Conservation (phyloP, 2,797 vertebrate species). For the Malurus leucopterus region DNA sequence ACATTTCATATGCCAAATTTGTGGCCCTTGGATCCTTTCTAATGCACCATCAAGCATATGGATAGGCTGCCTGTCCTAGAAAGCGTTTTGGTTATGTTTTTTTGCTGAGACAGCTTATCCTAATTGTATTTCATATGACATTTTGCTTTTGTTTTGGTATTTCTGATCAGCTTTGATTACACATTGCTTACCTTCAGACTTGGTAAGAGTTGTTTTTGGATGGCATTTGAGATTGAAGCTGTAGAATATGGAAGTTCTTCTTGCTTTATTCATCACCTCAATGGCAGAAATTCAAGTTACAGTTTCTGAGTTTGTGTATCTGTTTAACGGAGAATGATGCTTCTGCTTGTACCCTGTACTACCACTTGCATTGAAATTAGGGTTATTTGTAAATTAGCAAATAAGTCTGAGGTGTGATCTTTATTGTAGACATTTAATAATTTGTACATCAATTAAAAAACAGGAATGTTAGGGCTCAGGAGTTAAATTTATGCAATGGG, state of each 20-base stretch:
- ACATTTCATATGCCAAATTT: neutral
- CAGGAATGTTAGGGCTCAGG: fast-evolving
- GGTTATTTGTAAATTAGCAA: neutral
- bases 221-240: neutral
- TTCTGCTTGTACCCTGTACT: neutral
- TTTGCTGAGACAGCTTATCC: neutral
- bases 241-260: neutral
- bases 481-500: neutral
- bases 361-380: neutral
- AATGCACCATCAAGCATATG: neutral
- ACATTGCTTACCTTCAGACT: neutral
- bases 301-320: neutral
- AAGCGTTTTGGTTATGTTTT: neutral
- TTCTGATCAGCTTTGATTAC: neutral
- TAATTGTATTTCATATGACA: neutral
- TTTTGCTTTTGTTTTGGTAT: neutral
- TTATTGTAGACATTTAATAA: neutral
- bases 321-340: neutral
- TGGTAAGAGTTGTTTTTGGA: neutral
- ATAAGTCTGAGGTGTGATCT: neutral
- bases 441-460: neutral
- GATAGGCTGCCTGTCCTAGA: slow-evolving; percentile 22
- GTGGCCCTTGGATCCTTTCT: neutral
- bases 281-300: neutral
- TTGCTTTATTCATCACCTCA: neutral